Evolutionary conservation across 53 echinoderm and acorn worm species (phyloP).

Genomic region (Actinopyga echinites): DNA sequence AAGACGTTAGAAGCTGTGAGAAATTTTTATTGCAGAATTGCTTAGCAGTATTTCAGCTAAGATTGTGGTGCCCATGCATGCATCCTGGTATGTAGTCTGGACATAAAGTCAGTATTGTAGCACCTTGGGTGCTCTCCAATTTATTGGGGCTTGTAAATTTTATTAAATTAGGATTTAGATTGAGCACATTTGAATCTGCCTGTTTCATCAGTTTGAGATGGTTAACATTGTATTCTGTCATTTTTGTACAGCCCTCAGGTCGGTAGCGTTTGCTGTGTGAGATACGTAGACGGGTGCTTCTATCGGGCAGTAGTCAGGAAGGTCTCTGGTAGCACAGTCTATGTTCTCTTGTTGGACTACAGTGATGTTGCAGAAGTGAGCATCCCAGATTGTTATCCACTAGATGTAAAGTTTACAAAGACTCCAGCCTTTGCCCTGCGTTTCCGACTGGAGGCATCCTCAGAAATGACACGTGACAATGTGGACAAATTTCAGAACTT

Average conservation of each 20-base stretch:
- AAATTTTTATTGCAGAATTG: too few relatives aligned
- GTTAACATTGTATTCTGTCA: too few relatives aligned
- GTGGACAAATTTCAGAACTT: neutral
- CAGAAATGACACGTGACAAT: neutral
- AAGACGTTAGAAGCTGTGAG: too few relatives aligned
- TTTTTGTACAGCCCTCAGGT: neutral
- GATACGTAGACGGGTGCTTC: neutral
- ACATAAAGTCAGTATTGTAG: too few relatives aligned
- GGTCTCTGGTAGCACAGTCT: neutral
- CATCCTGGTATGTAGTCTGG: too few relatives aligned
- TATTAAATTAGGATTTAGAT: too few relatives aligned
- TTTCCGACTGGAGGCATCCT: neutral
- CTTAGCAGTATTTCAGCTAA: too few relatives aligned
- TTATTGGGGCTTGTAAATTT: too few relatives aligned
- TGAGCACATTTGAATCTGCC: too few relatives aligned
- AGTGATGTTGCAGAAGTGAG: neutral
- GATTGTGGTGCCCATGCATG: too few relatives aligned
- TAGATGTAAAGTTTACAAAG: neutral
- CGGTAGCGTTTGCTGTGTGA: neutral
- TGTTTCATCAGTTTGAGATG: too few relatives aligned
- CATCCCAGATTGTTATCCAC: neutral
- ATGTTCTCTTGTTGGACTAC: slow-evolving; percentile 12
- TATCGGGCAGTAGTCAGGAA: slow-evolving; percentile 1
- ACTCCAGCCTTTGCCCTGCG: neutral
- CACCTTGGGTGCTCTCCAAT: too few relatives aligned